phyloP scores from a whole-genome alignment of 2,888 invertebrate genomes.

The Icerya purchasi region DNA sequence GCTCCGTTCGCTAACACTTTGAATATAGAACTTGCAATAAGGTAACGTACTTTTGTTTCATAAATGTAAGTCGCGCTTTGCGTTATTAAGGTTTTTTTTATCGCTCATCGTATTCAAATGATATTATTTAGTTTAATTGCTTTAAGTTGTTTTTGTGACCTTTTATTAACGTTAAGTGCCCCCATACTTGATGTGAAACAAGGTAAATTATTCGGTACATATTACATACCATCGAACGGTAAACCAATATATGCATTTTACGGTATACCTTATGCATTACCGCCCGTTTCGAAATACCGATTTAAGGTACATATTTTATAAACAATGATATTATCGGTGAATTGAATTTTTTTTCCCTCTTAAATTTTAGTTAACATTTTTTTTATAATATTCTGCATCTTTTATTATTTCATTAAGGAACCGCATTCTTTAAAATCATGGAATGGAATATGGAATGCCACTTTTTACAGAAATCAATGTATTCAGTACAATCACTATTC shows the following conservation, averaged over 20 bases:
- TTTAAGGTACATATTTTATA: too few species aligned
- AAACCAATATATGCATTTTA: slow-evolving; percentile 15
- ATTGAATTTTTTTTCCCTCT: background rate
- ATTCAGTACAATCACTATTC: slow-evolving; percentile 36
- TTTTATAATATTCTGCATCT: background rate
- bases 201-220: slow-evolving; percentile 13
- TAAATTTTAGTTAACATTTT: background rate
- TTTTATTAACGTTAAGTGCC: too few species aligned
- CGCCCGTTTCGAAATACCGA: slow-evolving; percentile 18
- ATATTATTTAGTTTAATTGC: too few species aligned
- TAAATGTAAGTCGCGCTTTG: too few species aligned
- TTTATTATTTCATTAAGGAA: slow-evolving; percentile 25
- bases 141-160: too few species aligned
- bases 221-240: slow-evolving; percentile 7
- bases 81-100: too few species aligned
- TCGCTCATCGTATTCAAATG: too few species aligned
- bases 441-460: slow-evolving; percentile 44
- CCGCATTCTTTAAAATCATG: slow-evolving; percentile 36
- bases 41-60: too few species aligned
- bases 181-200: slow-evolving; percentile 12
- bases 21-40: too few species aligned
- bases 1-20: too few species aligned
- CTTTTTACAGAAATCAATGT: slow-evolving; percentile 34
- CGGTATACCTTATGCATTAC: slow-evolving; percentile 19
- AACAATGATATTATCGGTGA: too few species aligned